Evolutionary conservation across 2,797 vertebrate genomes (phyloP), one percentile per base, ranked within the genome.

Genomic region (Molossus molossus): DNA sequence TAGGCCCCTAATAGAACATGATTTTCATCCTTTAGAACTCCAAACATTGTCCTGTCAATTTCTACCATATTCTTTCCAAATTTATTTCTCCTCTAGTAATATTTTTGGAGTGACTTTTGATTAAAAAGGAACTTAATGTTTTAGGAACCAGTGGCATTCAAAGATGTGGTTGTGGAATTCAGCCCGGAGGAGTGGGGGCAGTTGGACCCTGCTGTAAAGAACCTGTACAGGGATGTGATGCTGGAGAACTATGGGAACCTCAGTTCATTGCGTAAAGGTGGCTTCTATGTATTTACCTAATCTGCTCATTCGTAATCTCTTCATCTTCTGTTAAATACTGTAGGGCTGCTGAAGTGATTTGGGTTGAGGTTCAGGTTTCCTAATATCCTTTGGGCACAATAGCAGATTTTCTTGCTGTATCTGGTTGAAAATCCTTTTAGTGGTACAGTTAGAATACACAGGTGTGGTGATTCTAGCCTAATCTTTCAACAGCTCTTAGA

Each of bases 161-260:
- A 96, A 91, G 97, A 97, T 79, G 95, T 97, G 83, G 65, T 84
- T 96, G 95, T 97, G 95, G 94, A 96, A 69, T 97, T 97, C 96
- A 97, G 55, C 21, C 0, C 87, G 45, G 95, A 97, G 90, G 96
- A 97, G 62, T 96, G 94, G 96, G 87, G 29, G 53, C 94, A 82
- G 4, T 90, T 97, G 90, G 90, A 94, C 57, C 45, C 84, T 64
- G 75, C 83, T 92, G 72, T 83, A 58, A 97, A 93, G 95, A 92
- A 37, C 33, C 57, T 96, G 70, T 94, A 94, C 81, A 87, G 60
- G 45, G 79, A 96, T 18, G 96, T 95, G 96, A 96, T 95, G 96
- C 92, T 97, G 96, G 96, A 97, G 72, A 97, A 94, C 92, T 96
- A 91, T 23, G 94, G 55, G 89, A 96, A 96, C 75, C 40, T 96